Conservation (phyloP, 2,888 invertebrate species). For the Oligia latruncula region DNA sequence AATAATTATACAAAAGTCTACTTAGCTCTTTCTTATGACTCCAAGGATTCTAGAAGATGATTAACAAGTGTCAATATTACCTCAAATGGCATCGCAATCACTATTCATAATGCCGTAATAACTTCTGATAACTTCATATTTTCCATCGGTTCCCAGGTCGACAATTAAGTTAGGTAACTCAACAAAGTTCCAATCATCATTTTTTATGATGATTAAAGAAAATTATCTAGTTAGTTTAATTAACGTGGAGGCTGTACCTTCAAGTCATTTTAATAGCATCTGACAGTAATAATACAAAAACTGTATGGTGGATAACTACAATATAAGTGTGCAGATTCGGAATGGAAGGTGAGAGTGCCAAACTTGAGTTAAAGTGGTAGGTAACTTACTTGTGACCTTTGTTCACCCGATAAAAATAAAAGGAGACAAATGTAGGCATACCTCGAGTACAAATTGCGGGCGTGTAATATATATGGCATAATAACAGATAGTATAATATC, state of each 20-base stretch:
- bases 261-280: constrained; percentile 32
- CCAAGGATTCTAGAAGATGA: neutral
- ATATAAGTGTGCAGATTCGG: constrained; percentile 28
- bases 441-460: neutral
- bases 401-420: constrained; percentile 25
- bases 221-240: constrained; percentile 58
- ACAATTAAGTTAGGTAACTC: constrained; percentile 46
- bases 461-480: no score
- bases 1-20: neutral
- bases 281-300: constrained; percentile 46
- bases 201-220: constrained; percentile 48
- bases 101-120: constrained; percentile 22
- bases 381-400: constrained; percentile 30
- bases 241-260: constrained; percentile 34
- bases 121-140: constrained; percentile 32
- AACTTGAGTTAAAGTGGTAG: constrained; percentile 12
- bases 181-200: constrained; percentile 49
- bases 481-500: no score
- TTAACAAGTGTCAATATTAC: neutral
- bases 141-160: constrained; percentile 48
- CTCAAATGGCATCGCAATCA: constrained; percentile 3
- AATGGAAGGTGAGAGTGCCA: constrained; percentile 16
- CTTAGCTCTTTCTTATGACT: neutral
- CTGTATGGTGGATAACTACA: neutral
- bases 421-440: constrained; percentile 5